Evolutionary conservation across 53 echinoderm and acorn worm species (phyloP).

Genomic region (Echinarachnius parma): DNA sequence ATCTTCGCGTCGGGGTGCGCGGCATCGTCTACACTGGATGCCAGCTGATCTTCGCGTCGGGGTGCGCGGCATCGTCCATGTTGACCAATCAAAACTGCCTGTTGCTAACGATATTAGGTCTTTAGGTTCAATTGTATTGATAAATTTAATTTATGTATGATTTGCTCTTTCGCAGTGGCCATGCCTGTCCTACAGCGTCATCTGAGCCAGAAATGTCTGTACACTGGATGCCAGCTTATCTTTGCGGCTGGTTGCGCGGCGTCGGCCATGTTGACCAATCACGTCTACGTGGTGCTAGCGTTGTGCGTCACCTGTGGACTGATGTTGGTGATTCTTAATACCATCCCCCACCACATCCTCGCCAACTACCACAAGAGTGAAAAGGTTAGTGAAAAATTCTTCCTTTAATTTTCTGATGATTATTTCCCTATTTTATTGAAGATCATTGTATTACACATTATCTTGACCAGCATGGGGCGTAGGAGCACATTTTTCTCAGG

Average conservation of each 20-base stretch:
- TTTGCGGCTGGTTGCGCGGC: constrained; percentile 54
- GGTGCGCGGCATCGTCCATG: constrained; percentile 56
- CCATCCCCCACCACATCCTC: constrained; percentile 60
- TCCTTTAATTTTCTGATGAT: background rate
- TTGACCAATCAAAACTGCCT: constrained; percentile 44
- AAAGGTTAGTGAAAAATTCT: constrained; percentile 40
- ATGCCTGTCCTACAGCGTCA: constrained; percentile 29
- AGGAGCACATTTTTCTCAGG: too few relatives aligned
- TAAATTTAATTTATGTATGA: too few relatives aligned
- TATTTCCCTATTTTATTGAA: too few relatives aligned
- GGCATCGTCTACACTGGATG: constrained; percentile 53
- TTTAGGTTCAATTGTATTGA: too few relatives aligned
- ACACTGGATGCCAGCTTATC: constrained; percentile 44
- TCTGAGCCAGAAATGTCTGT: constrained; percentile 31
- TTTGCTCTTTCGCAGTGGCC: too few relatives aligned
- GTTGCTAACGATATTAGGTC: too few relatives aligned
- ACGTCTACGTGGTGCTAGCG: constrained; percentile 35
- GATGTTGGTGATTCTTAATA: constrained; percentile 40
- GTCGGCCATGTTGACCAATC: constrained; percentile 57
- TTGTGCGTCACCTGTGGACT: constrained; percentile 49
- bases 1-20: constrained; percentile 53
- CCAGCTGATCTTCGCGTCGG: constrained; percentile 51
- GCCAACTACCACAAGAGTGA: constrained; percentile 66
- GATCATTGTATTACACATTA: too few relatives aligned
- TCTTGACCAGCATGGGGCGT: too few relatives aligned